Conservation (phyloP, 2,113 vertebrate species). For the Cathartes aura region DNA sequence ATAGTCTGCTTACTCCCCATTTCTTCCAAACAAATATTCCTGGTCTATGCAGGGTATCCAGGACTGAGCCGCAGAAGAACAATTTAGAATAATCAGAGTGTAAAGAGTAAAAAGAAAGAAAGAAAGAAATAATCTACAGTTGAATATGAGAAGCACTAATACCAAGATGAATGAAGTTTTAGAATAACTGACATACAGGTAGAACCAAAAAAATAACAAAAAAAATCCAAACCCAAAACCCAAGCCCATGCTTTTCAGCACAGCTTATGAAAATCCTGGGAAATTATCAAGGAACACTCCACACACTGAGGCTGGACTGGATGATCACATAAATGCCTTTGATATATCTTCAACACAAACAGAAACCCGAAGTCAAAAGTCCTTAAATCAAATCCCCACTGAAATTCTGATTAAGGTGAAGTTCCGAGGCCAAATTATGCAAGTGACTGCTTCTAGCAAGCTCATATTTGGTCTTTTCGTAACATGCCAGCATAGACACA, state of each 20-base stretch:
- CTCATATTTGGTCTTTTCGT: background rate
- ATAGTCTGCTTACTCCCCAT: background rate
- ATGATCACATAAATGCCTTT: background rate
- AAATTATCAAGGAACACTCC: background rate
- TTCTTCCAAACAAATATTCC: background rate
- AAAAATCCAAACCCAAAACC: background rate
- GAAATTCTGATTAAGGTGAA: background rate
- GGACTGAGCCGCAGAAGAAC: background rate
- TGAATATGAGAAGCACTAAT: background rate
- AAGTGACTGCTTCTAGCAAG: background rate
- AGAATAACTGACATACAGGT: background rate
- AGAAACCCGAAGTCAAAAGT: background rate
- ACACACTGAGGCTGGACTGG: background rate
- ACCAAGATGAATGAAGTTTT: background rate
- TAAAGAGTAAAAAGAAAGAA: background rate
- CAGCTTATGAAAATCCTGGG: background rate
- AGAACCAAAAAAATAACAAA: background rate
- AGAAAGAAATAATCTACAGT: background rate
- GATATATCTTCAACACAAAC: background rate
- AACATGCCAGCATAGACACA: rapidly evolving
- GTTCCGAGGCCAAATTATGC: background rate
- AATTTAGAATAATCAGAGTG: background rate
- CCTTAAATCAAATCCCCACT: background rate
- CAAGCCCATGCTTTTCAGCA: background rate
- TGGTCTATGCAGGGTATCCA: background rate